Conservation (phyloP, 2,113 vertebrate genomes). For the Mus spicilegus region DNA sequence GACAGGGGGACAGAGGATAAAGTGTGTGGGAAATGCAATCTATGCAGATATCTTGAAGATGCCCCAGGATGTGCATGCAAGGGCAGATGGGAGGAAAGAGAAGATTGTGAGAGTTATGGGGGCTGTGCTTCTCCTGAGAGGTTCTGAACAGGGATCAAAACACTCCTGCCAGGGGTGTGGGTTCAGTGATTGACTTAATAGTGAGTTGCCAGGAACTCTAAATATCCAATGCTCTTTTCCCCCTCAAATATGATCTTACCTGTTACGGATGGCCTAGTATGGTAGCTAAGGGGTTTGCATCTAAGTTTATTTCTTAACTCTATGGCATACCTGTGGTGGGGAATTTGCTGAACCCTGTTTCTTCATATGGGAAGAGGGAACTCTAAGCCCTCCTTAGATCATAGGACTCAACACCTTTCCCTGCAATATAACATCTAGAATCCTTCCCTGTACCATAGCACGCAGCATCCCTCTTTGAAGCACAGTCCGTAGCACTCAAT, state of each 20-base stretch:
- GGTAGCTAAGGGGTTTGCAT: background rate
- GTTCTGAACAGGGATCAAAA: background rate
- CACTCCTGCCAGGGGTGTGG: fast-evolving
- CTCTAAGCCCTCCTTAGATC: too few species aligned
- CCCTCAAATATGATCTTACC: background rate
- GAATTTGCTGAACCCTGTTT: background rate
- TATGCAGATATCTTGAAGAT: too few species aligned
- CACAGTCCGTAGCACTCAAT: background rate
- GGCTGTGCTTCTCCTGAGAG: background rate
- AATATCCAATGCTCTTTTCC: background rate
- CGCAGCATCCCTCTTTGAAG: background rate
- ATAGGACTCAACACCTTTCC: background rate
- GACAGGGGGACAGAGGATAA: background rate
- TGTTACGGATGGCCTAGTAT: too few species aligned
- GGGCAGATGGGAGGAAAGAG: background rate
- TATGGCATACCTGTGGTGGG: too few species aligned
- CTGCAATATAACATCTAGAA: background rate
- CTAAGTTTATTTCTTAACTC: background rate
- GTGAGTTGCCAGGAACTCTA: background rate
- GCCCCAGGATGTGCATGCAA: fast-evolving
- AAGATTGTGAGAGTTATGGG: background rate
- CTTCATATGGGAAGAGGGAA: background rate
- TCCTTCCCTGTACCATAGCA: background rate
- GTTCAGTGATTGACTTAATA: fast-evolving
- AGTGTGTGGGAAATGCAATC: fast-evolving